phyloP scores from a whole-genome alignment of 2,888 invertebrate species.

The Campopleginae sp. region DNA sequence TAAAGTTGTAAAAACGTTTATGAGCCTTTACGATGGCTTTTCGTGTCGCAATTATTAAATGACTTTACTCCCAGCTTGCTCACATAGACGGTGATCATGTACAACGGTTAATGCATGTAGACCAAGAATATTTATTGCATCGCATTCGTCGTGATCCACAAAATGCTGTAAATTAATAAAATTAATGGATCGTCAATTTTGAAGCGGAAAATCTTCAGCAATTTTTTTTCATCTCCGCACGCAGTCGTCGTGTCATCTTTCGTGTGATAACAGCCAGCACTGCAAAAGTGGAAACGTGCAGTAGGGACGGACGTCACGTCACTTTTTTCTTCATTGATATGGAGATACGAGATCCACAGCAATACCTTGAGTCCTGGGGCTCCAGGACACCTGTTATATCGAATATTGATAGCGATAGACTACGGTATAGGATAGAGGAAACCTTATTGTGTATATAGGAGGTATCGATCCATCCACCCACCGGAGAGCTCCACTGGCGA shows the following conservation, averaged over 20 bases:
- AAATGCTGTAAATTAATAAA: not conserved
- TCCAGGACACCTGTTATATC: constrained; percentile 52
- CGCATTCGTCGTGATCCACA: not conserved
- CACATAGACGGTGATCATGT: not conserved
- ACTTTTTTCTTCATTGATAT: not conserved
- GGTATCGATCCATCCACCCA: constrained; percentile 61
- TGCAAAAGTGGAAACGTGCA: not conserved
- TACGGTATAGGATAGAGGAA: constrained; percentile 7
- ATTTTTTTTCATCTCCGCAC: not conserved
- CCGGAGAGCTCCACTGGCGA: not conserved
- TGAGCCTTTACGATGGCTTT: constrained; percentile 36
- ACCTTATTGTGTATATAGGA: constrained; percentile 27
- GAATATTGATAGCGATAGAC: constrained; percentile 5
- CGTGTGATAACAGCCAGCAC: not conserved
- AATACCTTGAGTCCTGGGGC: constrained; percentile 39
- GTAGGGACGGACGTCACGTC: not conserved
- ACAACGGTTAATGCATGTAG: not conserved
- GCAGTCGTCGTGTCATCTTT: not conserved
- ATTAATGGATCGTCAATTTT: not conserved
- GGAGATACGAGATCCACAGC: constrained; percentile 39
- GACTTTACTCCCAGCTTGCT: constrained; percentile 21
- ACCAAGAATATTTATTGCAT: not conserved
- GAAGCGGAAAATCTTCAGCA: not conserved
- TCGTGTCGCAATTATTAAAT: constrained; percentile 57
- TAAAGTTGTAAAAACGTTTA: constrained; percentile 35